A percentile compares a stretch with the other conserved stretches of the same genome.
Evolutionary conservation across 2,888 invertebrate genomes (phyloP).

Genomic region (Drosophila monieri): DNA sequence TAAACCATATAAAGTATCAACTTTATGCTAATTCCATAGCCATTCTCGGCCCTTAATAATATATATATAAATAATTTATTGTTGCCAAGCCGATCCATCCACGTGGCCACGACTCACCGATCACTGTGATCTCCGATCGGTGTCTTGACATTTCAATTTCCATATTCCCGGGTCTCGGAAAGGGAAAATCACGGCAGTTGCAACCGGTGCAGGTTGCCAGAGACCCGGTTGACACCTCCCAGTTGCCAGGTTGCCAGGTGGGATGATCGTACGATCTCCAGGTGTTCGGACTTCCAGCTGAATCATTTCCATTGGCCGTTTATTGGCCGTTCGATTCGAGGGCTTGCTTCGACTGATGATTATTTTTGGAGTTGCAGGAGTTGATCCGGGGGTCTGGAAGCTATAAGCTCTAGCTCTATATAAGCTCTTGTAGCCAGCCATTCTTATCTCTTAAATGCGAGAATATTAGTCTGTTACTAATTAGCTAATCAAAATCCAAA

Average conservation of each 20-base stretch:
- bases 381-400: too few species aligned
- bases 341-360: too few species aligned
- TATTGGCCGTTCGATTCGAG: too few species aligned
- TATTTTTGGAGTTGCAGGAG: too few species aligned
- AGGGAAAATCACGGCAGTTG: background rate
- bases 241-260: conserved; percentile 40
- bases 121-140: conserved; percentile 13
- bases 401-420: too few species aligned
- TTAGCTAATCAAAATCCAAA: too few species aligned
- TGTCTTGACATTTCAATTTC: conserved; percentile 1
- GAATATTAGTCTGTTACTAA: too few species aligned
- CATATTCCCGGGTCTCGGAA: background rate
- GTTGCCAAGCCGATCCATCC: background rate
- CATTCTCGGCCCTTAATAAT: background rate
- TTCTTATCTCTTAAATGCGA: too few species aligned
- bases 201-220: background rate
- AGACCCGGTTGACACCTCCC: conserved; percentile 5
- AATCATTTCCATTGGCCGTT: conserved; percentile 1
- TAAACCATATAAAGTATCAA: conserved; percentile 2
- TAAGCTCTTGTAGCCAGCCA: too few species aligned
- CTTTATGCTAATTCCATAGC: conserved; percentile 25
- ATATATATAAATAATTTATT: too few species aligned
- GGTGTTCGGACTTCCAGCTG: conserved; percentile 4
- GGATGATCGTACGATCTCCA: background rate
- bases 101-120: conserved; percentile 6